Evolutionary conservation across 92 coral and sea anemone species (phyloP).

Genomic region (Palythoa grandis): DNA sequence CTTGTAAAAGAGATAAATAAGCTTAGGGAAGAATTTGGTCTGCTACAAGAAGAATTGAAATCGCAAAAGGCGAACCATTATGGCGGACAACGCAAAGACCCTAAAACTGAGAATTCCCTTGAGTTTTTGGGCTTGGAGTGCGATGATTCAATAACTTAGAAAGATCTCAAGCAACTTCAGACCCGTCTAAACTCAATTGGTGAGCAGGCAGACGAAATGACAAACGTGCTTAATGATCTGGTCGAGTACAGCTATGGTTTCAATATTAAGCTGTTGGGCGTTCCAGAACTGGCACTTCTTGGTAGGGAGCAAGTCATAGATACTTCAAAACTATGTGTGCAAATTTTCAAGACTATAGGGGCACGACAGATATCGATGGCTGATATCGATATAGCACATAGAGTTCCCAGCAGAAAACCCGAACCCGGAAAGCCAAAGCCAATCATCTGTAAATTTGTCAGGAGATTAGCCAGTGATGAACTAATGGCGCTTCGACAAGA

Average conservation of each 20-base stretch:
- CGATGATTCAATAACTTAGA: neutral
- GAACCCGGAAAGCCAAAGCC: slow-evolving; percentile 25
- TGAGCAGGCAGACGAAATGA: slow-evolving; percentile 4
- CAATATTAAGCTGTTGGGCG: neutral
- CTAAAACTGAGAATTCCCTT: neutral
- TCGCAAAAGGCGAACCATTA: neutral
- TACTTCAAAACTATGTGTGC: neutral
- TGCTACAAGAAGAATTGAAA: neutral
- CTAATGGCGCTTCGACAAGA: slow-evolving; percentile 5
- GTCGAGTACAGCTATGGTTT: neutral
- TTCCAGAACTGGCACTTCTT: neutral
- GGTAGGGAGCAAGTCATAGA: neutral
- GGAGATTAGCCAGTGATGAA: slow-evolving; percentile 5
- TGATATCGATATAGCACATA: neutral
- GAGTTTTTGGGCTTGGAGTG: neutral
- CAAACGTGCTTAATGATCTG: neutral
- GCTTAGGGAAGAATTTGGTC: neutral
- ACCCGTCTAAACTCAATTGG: neutral
- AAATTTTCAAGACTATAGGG: neutral
- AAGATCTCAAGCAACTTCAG: neutral
- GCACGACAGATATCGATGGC: neutral
- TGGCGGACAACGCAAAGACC: neutral
- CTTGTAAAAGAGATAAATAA: neutral
- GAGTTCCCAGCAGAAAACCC: neutral
- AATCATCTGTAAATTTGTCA: slow-evolving; percentile 21